Conservation (phyloP, 1,140 invertebrate genomes). For the Atopsyche davidsoni region DNA sequence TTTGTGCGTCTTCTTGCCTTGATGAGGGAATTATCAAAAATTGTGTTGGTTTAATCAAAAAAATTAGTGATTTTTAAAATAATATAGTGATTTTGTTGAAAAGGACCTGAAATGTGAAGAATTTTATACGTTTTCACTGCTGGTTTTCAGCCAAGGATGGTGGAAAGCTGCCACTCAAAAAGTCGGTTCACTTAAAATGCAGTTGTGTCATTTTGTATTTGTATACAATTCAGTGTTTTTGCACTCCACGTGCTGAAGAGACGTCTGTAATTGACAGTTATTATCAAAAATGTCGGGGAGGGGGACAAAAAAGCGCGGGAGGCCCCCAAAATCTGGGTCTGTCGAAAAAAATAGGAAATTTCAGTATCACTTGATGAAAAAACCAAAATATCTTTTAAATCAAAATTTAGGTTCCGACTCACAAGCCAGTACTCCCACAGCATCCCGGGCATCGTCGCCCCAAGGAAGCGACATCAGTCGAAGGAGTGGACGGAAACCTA, state of each 20-base stretch:
- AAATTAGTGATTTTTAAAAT: conserved; percentile 8
- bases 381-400: conserved; percentile 80
- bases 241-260: conserved; percentile 49
- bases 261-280: conserved; percentile 47
- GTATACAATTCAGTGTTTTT: conserved; percentile 50
- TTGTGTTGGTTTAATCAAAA: conserved; percentile 16
- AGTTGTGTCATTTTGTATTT: conserved; percentile 48
- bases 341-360: conserved; percentile 77
- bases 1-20: conserved; percentile 47
- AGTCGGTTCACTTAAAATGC: conserved; percentile 44
- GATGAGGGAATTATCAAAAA: conserved; percentile 23
- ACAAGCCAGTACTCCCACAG: conserved; percentile 69
- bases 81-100: conserved; percentile 9
- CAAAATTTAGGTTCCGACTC: conserved; percentile 61
- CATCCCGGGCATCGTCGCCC: conserved; percentile 68
- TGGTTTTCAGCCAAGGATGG: conserved; percentile 14
- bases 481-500: conserved; percentile 53
- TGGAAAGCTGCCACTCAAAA: conserved; percentile 14
- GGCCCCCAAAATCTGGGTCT: conserved; percentile 81
- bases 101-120: conserved; percentile 6
- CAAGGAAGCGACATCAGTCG: conserved; percentile 63
- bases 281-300: conserved; percentile 68
- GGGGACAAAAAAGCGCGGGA: conserved; percentile 77
- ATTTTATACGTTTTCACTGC: conserved; percentile 3
- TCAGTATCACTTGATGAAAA: conserved; percentile 82